Evolutionary conservation across 2,113 vertebrate genomes (phyloP), one percentile per base, ranked within the genome.

Genomic region (Carassius gibelio): DNA sequence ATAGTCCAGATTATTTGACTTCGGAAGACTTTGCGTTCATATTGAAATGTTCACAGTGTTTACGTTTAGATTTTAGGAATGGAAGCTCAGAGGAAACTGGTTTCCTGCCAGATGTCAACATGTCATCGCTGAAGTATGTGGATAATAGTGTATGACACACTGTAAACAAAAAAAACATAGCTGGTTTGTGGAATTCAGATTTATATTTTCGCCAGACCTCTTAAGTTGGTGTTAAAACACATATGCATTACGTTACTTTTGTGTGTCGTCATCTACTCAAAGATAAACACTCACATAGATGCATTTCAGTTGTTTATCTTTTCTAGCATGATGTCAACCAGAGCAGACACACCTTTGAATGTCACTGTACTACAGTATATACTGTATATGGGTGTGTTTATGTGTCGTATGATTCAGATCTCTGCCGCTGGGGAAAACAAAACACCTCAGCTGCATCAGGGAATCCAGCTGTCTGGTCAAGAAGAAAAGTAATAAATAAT

Each of bases 401-500:
- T 38, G 11, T 45, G 52, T 23, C 36, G 1, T 62, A 52, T 84
- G 61, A 79, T 81, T 86, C 42, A 38, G 86, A 81, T 77, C 50
- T 80, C 36, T 10, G 10, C 42, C 42, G 42, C 42, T 42, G 42
- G 42, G 42, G 42, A 42, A 7, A 42, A 42, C 38, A 57, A 57
- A 66, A 81, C 45, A 48, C 45, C 74, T 77, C 42, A 52, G 21
- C 15, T 62, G 52, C 64, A 69, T 42, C 21, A 57, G 87, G 80
- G 84, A 84, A 81, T 86, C 79, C 85, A 89, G 82, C 87, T 75
- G 38, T 23, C 42, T n/a, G 87, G 64, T 90, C 81, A 86, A 85
- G 71, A 45, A 72, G 85, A 87, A 90, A 90, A 92, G 89, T 92
- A 94, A 94, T 90, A 93, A 94, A 94, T 91, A 92, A 87, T 82